Conservation (phyloP, 2,113 vertebrate species). For the Petroica traversi region DNA sequence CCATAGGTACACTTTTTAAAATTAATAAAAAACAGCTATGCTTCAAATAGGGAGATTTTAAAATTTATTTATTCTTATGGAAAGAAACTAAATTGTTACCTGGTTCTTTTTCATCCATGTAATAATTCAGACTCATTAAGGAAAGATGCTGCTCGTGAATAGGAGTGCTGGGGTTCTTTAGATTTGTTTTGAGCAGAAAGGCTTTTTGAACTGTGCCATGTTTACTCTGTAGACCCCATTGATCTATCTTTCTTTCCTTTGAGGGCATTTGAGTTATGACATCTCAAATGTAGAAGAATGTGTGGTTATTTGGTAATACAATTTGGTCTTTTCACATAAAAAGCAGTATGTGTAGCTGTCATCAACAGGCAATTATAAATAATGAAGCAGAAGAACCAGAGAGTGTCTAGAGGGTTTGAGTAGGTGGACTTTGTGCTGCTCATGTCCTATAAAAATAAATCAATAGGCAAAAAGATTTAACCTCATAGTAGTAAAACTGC, state of each 20-base stretch:
- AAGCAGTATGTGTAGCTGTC: neutral
- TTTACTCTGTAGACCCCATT: neutral
- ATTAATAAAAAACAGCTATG: neutral
- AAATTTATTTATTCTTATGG: neutral
- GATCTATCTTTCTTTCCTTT: neutral
- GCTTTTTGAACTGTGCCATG: neutral
- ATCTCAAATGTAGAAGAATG: neutral
- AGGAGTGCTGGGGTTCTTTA: neutral
- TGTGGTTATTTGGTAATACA: neutral
- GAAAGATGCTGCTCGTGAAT: neutral
- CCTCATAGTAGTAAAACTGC: neutral
- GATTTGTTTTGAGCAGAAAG: neutral
- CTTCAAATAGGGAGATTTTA: neutral
- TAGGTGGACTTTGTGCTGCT: neutral
- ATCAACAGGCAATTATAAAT: neutral
- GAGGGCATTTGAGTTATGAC: neutral
- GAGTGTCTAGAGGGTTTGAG: neutral
- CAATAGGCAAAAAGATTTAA: neutral
- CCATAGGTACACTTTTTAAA: neutral
- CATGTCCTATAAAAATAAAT: slow-evolving; percentile 16
- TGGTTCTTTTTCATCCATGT: neutral
- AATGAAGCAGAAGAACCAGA: neutral
- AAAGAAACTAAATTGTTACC: neutral
- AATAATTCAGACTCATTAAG: neutral
- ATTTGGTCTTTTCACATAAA: neutral